Conservation (phyloP, 2,888 invertebrate species). For the Miltochrista miniata region DNA sequence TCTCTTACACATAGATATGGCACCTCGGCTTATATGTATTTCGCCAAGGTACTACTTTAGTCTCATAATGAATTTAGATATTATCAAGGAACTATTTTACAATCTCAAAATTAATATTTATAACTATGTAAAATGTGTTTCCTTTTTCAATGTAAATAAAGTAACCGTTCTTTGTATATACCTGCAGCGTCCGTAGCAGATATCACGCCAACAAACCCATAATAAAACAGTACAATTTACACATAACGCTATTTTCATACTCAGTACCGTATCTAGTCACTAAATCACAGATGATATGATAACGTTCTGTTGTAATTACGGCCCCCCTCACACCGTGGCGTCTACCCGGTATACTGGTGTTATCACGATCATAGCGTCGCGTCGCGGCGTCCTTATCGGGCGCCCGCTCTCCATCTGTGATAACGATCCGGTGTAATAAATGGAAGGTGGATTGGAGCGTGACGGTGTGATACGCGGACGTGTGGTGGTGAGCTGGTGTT, state of each 20-base stretch:
- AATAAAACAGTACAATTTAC: conserved; percentile 12
- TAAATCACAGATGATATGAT: conserved; percentile 39
- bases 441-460: conserved; percentile 60
- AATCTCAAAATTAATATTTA: no score
- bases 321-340: conserved; percentile 39
- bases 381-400: conserved; percentile 50
- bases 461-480: conserved; percentile 59
- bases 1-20: no score
- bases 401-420: conserved; percentile 57
- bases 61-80: no score
- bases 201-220: background rate
- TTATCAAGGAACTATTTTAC: no score
- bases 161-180: background rate
- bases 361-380: conserved; percentile 58
- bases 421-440: conserved; percentile 64
- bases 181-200: background rate
- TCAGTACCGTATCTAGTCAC: conserved; percentile 33
- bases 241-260: conserved; percentile 37
- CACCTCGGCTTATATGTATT: no score
- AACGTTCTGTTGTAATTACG: conserved; percentile 46
- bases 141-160: background rate
- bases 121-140: no score
- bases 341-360: conserved; percentile 29
- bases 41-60: no score
- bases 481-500: conserved; percentile 26